Evolutionary conservation across 2,888 invertebrate species (phyloP).

Genomic region (Heteromyza rotundicornis): DNA sequence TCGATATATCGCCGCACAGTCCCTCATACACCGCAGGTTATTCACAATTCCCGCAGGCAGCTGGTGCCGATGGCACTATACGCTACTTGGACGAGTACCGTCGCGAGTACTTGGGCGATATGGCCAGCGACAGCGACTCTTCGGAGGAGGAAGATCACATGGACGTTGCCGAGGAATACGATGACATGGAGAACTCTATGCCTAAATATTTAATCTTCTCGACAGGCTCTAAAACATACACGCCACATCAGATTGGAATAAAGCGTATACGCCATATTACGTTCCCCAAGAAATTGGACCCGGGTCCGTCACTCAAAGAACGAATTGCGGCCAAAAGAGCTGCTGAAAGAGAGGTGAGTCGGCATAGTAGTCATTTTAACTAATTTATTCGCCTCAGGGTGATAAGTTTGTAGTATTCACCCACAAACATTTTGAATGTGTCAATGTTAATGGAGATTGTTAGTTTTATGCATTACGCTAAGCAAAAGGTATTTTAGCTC

Average conservation of each 20-base stretch:
- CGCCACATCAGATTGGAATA: constrained; percentile 84
- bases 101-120: constrained; percentile 39
- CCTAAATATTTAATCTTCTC: constrained; percentile 75
- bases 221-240: constrained; percentile 81
- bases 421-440: no score
- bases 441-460: constrained; percentile 2
- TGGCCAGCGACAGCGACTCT: constrained; percentile 29
- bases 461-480: no score
- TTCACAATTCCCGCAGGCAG: no score
- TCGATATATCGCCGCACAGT: constrained; percentile 31
- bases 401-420: no score
- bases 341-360: constrained; percentile 34
- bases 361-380: no score
- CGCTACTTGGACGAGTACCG: constrained; percentile 71
- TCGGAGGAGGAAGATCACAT: constrained; percentile 20
- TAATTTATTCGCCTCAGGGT: no score
- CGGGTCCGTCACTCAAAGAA: constrained; percentile 73
- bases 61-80: constrained; percentile 61
- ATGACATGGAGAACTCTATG: constrained; percentile 70
- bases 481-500: no score
- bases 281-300: constrained; percentile 73
- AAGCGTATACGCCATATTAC: constrained; percentile 74
- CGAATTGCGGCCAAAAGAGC: constrained; percentile 66
- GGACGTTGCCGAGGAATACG: constrained; percentile 47
- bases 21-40: constrained; percentile 15